Percentiles rank a stretch among this genome's conserved stretches.
phyloP scores from a whole-genome alignment of 2,888 invertebrate species.

The Drosophila cognata region DNA sequence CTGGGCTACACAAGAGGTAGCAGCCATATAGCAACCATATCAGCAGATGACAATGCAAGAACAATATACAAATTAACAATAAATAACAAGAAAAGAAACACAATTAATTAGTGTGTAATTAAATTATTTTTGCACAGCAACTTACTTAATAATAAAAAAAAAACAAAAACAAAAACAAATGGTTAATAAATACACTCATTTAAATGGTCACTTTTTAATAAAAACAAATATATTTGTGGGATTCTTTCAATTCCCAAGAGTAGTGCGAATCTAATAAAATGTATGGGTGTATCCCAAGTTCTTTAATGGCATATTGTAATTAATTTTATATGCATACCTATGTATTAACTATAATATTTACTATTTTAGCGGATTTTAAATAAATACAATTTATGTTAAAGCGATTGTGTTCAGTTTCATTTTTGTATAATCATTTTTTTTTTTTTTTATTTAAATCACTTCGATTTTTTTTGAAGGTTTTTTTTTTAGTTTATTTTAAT shows the following conservation, averaged over 20 bases:
- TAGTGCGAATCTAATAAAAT: slow-evolving; percentile 7
- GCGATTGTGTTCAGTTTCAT: slow-evolving; percentile 1
- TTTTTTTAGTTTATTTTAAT: background rate
- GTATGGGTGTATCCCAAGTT: slow-evolving; percentile 1
- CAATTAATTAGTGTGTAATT: slow-evolving; percentile 31
- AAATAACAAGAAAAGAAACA: slow-evolving; percentile 22
- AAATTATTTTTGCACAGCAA: slow-evolving; percentile 57
- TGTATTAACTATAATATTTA: slow-evolving; percentile 25
- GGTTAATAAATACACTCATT: slow-evolving; percentile 31
- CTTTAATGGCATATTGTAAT: slow-evolving; percentile 27
- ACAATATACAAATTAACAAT: slow-evolving; percentile 36
- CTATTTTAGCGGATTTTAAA: slow-evolving; percentile 46
- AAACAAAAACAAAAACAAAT: slow-evolving; percentile 13
- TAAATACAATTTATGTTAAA: slow-evolving; percentile 50
- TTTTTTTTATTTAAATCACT: background rate
- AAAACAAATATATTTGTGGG: slow-evolving; percentile 6
- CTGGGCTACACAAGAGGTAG: slow-evolving; percentile 23
- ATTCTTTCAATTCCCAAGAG: background rate
- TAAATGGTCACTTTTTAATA: slow-evolving; percentile 8
- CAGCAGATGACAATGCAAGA: slow-evolving; percentile 69
- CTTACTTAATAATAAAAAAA: slow-evolving; percentile 36
- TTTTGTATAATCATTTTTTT: background rate
- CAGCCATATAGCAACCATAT: slow-evolving; percentile 60
- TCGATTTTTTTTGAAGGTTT: background rate
- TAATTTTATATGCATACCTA: slow-evolving; percentile 19